phyloP scores from a whole-genome alignment of 64 coral and sea anemone genomes.

The Dendrophyllia cribrosa region DNA sequence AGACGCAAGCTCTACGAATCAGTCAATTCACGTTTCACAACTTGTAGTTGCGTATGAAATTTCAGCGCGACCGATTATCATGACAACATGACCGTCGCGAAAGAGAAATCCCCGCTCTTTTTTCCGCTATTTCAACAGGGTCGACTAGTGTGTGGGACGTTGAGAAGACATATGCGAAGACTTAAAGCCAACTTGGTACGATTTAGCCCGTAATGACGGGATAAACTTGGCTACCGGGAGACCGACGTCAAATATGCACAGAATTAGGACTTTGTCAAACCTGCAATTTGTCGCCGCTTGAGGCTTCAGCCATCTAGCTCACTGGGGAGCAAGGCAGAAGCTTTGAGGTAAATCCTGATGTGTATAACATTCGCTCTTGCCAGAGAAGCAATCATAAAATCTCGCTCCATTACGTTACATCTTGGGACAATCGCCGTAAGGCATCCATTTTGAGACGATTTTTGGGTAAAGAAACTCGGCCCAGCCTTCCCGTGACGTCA shows the following conservation, averaged over 20 bases:
- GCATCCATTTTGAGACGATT: conserved; percentile 88
- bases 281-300: conserved; percentile 60
- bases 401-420: conserved; percentile 64
- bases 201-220: conserved; percentile 52
- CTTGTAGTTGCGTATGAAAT: conserved; percentile 32
- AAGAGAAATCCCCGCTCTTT: not conserved
- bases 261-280: conserved; percentile 43
- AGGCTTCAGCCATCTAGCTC: conserved; percentile 88
- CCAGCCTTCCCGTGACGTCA: conserved; percentile 94
- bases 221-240: conserved; percentile 6
- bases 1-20: not conserved
- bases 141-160: not conserved
- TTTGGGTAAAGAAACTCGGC: conserved; percentile 47
- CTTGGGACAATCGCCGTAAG: conserved; percentile 24
- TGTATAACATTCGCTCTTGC: conserved; percentile 60
- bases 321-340: conserved; percentile 68
- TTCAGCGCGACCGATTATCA: not conserved
- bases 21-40: not conserved
- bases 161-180: not conserved
- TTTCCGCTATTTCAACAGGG: not conserved
- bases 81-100: not conserved
- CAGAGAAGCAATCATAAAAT: conserved; percentile 35
- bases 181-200: not conserved
- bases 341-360: conserved; percentile 50
- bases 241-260: conserved; percentile 55